A percentile compares a stretch with the other conserved stretches of the same genome.
phyloP scores from a whole-genome alignment of 2,888 invertebrate genomes.

The Troilus luridus region DNA sequence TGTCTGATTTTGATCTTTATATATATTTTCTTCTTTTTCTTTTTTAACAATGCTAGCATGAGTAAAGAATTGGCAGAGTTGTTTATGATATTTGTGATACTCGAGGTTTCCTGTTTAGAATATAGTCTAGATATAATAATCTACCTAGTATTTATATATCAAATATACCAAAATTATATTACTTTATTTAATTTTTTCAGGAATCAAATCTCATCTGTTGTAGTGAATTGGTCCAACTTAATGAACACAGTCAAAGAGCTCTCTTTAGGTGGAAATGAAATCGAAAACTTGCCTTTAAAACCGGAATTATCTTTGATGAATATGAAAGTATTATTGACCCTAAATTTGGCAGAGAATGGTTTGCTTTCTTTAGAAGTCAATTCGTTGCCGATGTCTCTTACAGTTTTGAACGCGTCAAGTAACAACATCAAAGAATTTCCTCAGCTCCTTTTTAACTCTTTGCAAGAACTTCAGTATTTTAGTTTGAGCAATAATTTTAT shows the following conservation, averaged over 20 bases:
- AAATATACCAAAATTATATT: background rate
- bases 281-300: slow-evolving; percentile 74
- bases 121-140: too few relatives aligned
- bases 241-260: slow-evolving; percentile 82
- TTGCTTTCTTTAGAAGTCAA: slow-evolving; percentile 69
- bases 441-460: slow-evolving; percentile 74
- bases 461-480: slow-evolving; percentile 79
- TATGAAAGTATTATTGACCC: slow-evolving; percentile 75
- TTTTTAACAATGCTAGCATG: too few relatives aligned
- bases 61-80: too few relatives aligned
- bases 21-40: too few relatives aligned
- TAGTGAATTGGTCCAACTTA: slow-evolving; percentile 84
- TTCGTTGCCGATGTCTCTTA: slow-evolving; percentile 71
- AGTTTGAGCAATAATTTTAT: slow-evolving; percentile 79
- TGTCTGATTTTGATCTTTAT: too few relatives aligned
- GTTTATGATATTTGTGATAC: too few relatives aligned
- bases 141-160: too few relatives aligned
- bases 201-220: slow-evolving; percentile 66
- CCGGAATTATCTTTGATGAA: slow-evolving; percentile 68
- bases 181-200: slow-evolving; percentile 54
- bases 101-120: too few relatives aligned
- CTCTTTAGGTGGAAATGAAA: slow-evolving; percentile 86
- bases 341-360: slow-evolving; percentile 79
- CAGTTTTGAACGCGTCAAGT: slow-evolving; percentile 81
- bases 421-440: slow-evolving; percentile 81